Conservation (phyloP, 2,888 invertebrate genomes). For the Tenodera sinensis region DNA sequence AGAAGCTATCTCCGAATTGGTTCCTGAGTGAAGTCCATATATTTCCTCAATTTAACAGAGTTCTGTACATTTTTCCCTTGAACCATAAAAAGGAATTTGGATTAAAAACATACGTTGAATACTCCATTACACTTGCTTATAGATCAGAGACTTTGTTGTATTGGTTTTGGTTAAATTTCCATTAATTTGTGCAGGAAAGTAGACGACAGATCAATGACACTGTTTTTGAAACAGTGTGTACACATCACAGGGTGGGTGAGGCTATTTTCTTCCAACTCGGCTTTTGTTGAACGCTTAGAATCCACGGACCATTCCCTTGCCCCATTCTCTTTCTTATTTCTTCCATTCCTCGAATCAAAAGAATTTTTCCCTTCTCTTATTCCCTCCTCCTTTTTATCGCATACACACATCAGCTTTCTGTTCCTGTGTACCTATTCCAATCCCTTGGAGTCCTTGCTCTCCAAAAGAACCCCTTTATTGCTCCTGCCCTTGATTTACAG, state of each 20-base stretch:
- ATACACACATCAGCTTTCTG: constrained; percentile 14
- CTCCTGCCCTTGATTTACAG: constrained; percentile 21
- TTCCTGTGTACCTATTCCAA: constrained; percentile 13
- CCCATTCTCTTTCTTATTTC: not conserved
- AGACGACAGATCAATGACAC: not conserved
- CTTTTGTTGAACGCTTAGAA: not conserved
- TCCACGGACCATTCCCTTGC: not conserved
- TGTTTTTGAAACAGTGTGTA: not conserved
- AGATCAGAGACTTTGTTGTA: too few species aligned
- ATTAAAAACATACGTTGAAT: too few species aligned
- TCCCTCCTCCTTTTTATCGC: constrained; percentile 20
- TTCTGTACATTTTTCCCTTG: too few species aligned
- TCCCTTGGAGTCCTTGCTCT: not conserved
- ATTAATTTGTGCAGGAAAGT: too few species aligned
- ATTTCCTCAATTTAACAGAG: too few species aligned
- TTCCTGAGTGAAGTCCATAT: too few species aligned
- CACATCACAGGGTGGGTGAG: not conserved
- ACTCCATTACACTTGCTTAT: too few species aligned
- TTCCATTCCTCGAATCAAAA: constrained; percentile 19
- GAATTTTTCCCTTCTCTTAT: constrained; percentile 14
- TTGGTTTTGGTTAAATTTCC: too few species aligned
- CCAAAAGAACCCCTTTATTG: constrained; percentile 4
- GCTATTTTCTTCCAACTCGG: not conserved
- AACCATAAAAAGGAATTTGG: too few species aligned
- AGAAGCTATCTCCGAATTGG: too few species aligned